phyloP scores from a whole-genome alignment of 2,113 vertebrate genomes.

The Xiphophorus maculatus region DNA sequence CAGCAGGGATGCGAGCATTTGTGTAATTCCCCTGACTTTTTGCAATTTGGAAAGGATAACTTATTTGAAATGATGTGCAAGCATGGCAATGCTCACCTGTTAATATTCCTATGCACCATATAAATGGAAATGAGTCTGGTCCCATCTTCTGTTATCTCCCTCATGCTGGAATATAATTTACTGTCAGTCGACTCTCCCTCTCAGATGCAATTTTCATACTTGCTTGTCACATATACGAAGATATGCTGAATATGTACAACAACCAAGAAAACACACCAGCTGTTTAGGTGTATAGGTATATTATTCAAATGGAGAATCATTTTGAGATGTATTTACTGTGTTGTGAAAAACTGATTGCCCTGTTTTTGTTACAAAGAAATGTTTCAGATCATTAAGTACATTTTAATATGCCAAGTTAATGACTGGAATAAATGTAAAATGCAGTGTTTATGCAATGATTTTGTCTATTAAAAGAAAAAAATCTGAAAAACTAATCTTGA shows the following conservation, averaged over 20 bases:
- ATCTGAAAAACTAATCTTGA: background rate
- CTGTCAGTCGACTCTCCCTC: conserved; percentile 54
- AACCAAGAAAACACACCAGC: conserved; percentile 10
- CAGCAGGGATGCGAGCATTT: conserved; percentile 43
- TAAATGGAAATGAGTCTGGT: conserved; percentile 76
- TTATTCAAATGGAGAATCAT: conserved; percentile 11
- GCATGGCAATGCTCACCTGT: conserved; percentile 57
- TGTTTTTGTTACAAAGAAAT: background rate
- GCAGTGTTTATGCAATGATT: background rate
- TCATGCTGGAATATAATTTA: conserved; percentile 62
- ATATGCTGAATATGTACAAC: conserved; percentile 11
- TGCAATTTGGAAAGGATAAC: conserved; percentile 56
- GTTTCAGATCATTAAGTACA: background rate
- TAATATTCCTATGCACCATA: conserved; percentile 71
- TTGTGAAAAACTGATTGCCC: background rate
- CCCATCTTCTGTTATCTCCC: conserved; percentile 64
- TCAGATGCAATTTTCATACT: conserved; percentile 47
- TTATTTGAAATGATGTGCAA: conserved; percentile 69
- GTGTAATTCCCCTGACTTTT: conserved; percentile 54
- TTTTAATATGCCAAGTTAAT: background rate
- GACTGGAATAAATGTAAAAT: background rate
- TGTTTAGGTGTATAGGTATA: background rate
- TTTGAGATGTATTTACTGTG: background rate
- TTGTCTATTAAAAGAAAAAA: background rate
- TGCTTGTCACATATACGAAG: conserved; percentile 35